phyloP scores from a whole-genome alignment of 2,888 invertebrate species.

The Ophion ellenae region DNA sequence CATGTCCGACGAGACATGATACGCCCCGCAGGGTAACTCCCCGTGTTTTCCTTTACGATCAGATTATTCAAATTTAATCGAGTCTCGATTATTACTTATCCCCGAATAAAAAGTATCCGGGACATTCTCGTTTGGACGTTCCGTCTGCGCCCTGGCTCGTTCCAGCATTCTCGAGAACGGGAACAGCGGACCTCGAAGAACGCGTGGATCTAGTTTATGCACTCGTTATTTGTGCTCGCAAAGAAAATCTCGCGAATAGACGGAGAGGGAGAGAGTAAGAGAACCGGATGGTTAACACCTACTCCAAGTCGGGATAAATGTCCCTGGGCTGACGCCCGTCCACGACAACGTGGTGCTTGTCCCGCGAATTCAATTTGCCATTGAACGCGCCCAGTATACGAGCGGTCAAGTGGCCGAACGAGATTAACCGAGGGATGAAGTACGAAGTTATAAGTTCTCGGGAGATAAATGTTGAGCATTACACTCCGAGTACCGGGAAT shows the following conservation, averaged over 20 bases:
- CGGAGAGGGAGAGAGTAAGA: conserved; percentile 24
- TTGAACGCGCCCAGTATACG: conserved; percentile 26
- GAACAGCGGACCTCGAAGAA: conserved; percentile 18
- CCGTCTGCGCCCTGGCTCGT: too few species aligned
- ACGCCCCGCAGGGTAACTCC: neutral
- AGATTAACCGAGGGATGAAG: conserved; percentile 22
- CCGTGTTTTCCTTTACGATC: conserved; percentile 4
- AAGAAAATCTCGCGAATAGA: neutral
- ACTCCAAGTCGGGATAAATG: conserved; percentile 63
- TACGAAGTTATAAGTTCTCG: conserved; percentile 29
- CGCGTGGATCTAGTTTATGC: conserved; percentile 32
- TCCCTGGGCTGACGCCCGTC: conserved; percentile 62
- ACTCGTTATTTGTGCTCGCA: neutral
- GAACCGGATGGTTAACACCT: conserved; percentile 67
- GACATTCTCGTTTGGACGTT: neutral
- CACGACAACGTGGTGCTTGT: conserved; percentile 35
- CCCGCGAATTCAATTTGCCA: conserved; percentile 65
- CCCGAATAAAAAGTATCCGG: conserved; percentile 2
- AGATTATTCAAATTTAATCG: conserved; percentile 18
- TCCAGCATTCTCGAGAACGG: conserved; percentile 14
- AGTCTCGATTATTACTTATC: conserved; percentile 19
- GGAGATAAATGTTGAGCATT: neutral
- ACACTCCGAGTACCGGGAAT: neutral
- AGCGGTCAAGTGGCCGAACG: conserved; percentile 28
- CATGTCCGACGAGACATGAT: neutral